Evolutionary conservation across 1,140 invertebrate species (phyloP).

Genomic region (Hydropsyche tenuis): DNA sequence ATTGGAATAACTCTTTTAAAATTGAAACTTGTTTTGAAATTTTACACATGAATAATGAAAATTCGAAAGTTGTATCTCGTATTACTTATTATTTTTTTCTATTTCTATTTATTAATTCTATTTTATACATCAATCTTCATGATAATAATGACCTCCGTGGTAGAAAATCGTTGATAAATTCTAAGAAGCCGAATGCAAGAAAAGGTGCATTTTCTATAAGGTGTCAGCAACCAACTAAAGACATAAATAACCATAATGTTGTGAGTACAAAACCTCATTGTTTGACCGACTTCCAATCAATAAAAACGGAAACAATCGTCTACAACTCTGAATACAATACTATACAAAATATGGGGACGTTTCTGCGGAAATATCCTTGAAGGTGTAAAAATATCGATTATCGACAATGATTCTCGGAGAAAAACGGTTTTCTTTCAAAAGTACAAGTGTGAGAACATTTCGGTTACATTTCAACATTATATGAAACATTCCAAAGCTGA

Average conservation of each 20-base stretch:
- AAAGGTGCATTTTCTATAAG: constrained; percentile 8
- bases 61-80: too few species aligned
- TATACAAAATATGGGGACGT: neutral
- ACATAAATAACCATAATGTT: constrained; percentile 29
- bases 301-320: constrained; percentile 17
- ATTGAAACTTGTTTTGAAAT: too few species aligned
- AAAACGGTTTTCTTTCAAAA: neutral
- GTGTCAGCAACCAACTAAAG: constrained; percentile 10
- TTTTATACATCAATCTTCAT: neutral
- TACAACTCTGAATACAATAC: too few species aligned
- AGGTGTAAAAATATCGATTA: neutral
- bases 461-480: too few species aligned
- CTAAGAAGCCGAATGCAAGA: neutral
- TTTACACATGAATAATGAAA: too few species aligned
- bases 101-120: neutral
- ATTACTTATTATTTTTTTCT: neutral
- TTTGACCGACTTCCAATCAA: constrained; percentile 34
- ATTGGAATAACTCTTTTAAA: too few species aligned
- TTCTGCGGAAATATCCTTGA: constrained; percentile 20
- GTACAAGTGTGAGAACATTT: neutral
- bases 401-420: neutral
- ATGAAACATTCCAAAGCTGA: too few species aligned
- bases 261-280: constrained; percentile 31
- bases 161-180: constrained; percentile 35
- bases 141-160: constrained; percentile 24